Evolutionary conservation across 2,113 vertebrate genomes (phyloP), one percentile per base, ranked within the genome.

Genomic region (Oncorhynchus masou): DNA sequence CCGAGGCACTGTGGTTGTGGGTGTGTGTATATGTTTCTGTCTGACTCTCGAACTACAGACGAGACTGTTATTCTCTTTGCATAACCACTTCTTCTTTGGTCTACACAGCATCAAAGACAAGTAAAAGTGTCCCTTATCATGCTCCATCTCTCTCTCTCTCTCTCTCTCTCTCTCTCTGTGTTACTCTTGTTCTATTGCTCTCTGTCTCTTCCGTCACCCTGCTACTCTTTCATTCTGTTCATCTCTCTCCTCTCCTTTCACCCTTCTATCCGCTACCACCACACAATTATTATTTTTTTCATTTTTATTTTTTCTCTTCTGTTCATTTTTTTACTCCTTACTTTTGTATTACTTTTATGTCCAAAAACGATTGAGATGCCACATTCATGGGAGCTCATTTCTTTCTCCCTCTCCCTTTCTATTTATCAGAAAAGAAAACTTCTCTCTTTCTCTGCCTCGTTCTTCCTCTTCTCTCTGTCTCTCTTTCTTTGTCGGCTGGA

Each of bases 341-440:
- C 60, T 59, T 74, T 79, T 75, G 72, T 81, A 80, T 81, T 22
- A 79, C 68, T 74, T 79, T 79, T 68, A 76, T 77, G 70, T 16
- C 66, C 65, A 81, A 34, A 78, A 57, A 67, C 74, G 7, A 64
- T 11, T 71, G 57, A 22, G 71, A 57, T 70, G 12, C 13, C 22
- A 24, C 68, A 34, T 16, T 64, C 72, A 65, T 34, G 15, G n/a
- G 27, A 76, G 62, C 20, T 54, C 13, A 64, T 80, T 79, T 77
- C 39, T 62, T 66, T 6, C 71, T 65, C 54, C 19, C 39, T 11
- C 39, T 45, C 9, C 39, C 54, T 19, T 3, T 57, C 54, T 45
- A 3, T 57, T 20, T 45, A 45, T 57, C 59, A 62, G 59, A 62
- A 62, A 8, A 22, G 59, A 3, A 11, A 13, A 62, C 5, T 24